A percentile compares a stretch with the other conserved stretches of the same genome.
These are phyloP conservation scores for Lophura nycthemera DNA, from an alignment of 2,113 vertebrate species.

Conservation along the genomic window DNA sequence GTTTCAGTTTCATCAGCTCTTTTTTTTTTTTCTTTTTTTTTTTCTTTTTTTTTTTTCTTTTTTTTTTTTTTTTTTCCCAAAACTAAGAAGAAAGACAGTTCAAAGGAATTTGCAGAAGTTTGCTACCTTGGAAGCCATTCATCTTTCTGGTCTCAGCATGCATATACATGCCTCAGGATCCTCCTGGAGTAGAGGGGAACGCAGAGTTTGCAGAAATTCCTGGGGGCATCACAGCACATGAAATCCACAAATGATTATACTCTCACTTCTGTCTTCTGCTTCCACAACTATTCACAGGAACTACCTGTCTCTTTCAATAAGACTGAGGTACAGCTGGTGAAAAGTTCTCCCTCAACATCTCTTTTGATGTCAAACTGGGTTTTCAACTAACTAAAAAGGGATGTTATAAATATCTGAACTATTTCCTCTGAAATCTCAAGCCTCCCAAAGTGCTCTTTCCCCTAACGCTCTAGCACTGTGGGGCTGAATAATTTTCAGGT, in stretches of 20 bases:
- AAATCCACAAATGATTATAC: neutral
- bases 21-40: neutral
- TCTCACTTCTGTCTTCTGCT: neutral
- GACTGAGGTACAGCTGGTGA: neutral
- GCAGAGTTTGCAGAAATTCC: neutral
- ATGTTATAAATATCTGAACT: neutral
- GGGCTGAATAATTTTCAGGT: neutral
- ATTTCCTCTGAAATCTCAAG: neutral
- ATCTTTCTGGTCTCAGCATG: neutral
- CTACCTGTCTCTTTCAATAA: neutral
- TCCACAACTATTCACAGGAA: neutral
- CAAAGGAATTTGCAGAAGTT: neutral
- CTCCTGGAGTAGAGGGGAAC: neutral
- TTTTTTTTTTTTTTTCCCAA: neutral
- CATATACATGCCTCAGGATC: neutral
- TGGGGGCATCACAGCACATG: neutral
- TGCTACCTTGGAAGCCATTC: neutral
- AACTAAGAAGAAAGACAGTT: neutral
- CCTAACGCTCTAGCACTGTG: neutral
- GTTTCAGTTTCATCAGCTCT: neutral
- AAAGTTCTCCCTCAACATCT: neutral
- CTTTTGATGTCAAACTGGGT: neutral
- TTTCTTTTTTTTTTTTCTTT: neutral
- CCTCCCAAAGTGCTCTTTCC: neutral
- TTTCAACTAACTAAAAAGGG: neutral